Conservation (phyloP, 1,140 invertebrate genomes). For the Archegozetes longisetosus region DNA sequence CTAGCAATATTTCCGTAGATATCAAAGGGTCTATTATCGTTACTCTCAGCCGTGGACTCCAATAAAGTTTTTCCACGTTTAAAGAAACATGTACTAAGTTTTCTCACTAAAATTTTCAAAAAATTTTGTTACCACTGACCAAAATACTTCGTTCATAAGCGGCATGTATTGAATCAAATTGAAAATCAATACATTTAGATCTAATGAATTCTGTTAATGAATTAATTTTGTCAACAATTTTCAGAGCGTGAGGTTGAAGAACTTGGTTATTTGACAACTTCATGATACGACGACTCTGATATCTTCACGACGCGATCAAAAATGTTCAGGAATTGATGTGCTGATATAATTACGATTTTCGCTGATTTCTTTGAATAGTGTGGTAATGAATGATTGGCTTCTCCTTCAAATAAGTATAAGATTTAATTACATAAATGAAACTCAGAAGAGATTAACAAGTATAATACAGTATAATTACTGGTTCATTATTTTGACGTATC, state of each 20-base stretch:
- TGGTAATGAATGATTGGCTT: not conserved
- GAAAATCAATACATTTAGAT: not conserved
- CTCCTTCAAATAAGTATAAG: too few relatives aligned
- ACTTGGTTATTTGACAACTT: not conserved
- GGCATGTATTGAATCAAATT: not conserved
- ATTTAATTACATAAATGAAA: too few relatives aligned
- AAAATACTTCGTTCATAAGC: not conserved
- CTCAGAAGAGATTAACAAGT: too few relatives aligned
- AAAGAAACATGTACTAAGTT: not conserved
- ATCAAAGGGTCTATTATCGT: not conserved
- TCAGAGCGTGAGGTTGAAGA: not conserved
- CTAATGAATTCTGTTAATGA: not conserved
- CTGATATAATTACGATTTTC: not conserved
- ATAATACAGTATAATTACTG: too few relatives aligned
- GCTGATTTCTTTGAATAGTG: not conserved
- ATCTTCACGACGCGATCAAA: not conserved
- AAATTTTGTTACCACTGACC: not conserved
- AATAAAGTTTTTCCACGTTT: not conserved
- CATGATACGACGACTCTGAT: too few relatives aligned
- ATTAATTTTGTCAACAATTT: not conserved
- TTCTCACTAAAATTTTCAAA: not conserved
- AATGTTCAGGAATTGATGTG: not conserved
- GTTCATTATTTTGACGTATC: too few relatives aligned
- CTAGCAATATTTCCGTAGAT: constrained; percentile 47
- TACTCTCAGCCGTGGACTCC: not conserved